Evolutionary conservation across 1,140 invertebrate species (phyloP), one percentile per base, ranked within the genome.

Genomic region (Diorhabda elongata): DNA sequence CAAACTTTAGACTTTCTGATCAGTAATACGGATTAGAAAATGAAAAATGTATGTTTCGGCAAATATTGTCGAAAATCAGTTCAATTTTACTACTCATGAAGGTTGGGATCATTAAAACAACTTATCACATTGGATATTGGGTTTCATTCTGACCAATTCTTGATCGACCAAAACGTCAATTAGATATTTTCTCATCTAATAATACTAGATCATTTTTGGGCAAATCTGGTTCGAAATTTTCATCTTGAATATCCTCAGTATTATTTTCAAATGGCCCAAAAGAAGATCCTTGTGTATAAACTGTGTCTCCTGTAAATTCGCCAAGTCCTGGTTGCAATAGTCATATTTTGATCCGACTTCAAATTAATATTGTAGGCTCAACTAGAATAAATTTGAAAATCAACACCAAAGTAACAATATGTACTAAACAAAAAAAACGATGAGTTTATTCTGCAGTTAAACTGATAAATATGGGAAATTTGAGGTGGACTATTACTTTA

Each of bases 121-220:
- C 26, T 26, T 26, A 84, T 94, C 91, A 81, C 94, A 93, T 79
- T 92, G 89, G 69, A 90, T 88, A 86, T 98, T 96, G 80, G 93
- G 84, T 90, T 92, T 91, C 83, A 88, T 89, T 83, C 87, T 88
- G 76, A 92, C 91, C 64, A 98, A 84, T 83, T 98, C 96, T 83
- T 97, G 95, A 77, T 97, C 95, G 4, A 96, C 96, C 75, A 98
- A 84, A 98, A 77, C 96, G 87, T 70, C 95, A 91, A 84, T 89
- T 92, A 69, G 91, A 92, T 80, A 98, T 97, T 88, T 98, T 98
- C 82, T 97, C 95, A 85, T 97, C 96, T 74, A 98, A 84, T 72
- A 90, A 88, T 67, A 89, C 89, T 77, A 98, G 84, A 82, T 97
- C 95, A 61, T 88, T 86, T 76, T 91, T 85, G 68, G 96, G 96